Evolutionary conservation across 2,113 vertebrate species (phyloP).

Genomic region (Cebidichthys violaceus): DNA sequence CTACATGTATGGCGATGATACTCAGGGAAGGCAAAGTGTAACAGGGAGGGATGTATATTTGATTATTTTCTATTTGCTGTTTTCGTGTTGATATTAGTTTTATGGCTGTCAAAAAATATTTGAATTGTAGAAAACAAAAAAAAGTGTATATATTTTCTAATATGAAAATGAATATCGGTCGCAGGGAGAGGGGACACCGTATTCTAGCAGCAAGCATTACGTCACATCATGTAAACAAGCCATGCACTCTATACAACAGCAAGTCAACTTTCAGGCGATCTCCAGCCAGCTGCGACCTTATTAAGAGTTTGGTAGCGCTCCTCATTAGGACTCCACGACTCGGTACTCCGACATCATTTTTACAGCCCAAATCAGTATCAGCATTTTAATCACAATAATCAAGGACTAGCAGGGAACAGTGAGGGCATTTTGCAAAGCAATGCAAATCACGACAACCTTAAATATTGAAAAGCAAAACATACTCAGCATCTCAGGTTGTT

Average conservation of each 20-base stretch:
- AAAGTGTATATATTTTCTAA: too few species aligned
- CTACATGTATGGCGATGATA: constrained; percentile 7
- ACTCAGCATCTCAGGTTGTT: not conserved
- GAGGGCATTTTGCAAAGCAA: not conserved
- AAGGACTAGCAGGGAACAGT: not conserved
- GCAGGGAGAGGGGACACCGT: too few species aligned
- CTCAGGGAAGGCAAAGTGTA: too few species aligned
- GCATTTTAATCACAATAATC: not conserved
- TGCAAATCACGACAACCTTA: not conserved
- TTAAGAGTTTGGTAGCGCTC: not conserved
- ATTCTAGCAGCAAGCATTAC: not conserved
- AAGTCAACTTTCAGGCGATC: not conserved
- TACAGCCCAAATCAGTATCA: not conserved
- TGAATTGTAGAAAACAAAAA: too few species aligned
- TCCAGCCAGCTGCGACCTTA: not conserved
- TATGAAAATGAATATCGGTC: too few species aligned
- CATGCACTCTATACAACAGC: not conserved
- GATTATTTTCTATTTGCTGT: not conserved
- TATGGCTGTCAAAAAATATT: not conserved
- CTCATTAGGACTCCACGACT: not conserved
- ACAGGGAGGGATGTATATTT: too few species aligned
- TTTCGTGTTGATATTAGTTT: not conserved
- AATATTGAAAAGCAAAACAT: constrained; percentile 6
- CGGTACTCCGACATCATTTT: not conserved
- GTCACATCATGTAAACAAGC: not conserved